Evolutionary conservation across 2,888 invertebrate species (phyloP).

Genomic region (Limenitis arthemis): DNA sequence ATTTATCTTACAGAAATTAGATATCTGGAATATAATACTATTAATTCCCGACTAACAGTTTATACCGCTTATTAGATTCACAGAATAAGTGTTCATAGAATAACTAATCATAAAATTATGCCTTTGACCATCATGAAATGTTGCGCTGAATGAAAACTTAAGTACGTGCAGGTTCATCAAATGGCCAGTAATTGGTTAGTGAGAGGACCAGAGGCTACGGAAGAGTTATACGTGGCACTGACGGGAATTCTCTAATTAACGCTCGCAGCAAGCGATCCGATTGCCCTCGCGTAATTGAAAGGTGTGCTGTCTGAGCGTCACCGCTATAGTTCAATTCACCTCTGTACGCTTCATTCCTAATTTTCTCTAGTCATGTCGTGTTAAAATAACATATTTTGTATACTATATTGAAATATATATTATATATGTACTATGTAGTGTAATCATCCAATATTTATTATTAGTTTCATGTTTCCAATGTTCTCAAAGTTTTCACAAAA

Average conservation of each 20-base stretch:
- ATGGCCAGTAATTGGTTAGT: constrained; percentile 60
- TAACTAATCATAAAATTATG: no score
- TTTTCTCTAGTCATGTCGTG: background rate
- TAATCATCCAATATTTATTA: no score
- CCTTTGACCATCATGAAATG: background rate
- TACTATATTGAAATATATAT: background rate
- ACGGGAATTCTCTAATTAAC: constrained; percentile 58
- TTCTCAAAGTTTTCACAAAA: no score
- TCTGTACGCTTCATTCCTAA: constrained; percentile 1
- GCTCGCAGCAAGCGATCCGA: constrained; percentile 35
- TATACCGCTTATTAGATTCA: background rate
- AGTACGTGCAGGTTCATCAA: constrained; percentile 53
- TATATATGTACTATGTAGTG: no score
- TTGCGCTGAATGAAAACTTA: constrained; percentile 46
- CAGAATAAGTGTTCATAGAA: background rate
- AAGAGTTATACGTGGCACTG: constrained; percentile 33
- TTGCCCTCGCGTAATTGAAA: constrained; percentile 44
- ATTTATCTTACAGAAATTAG: constrained; percentile 35
- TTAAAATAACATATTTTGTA: background rate
- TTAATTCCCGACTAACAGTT: constrained; percentile 2
- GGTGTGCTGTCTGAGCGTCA: constrained; percentile 31
- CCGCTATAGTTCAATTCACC: constrained; percentile 27
- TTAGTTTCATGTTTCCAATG: no score
- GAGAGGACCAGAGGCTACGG: constrained; percentile 43
- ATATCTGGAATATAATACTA: constrained; percentile 22